phyloP scores from a whole-genome alignment of 2,113 vertebrate genomes.

The Pterophyllum scalare region DNA sequence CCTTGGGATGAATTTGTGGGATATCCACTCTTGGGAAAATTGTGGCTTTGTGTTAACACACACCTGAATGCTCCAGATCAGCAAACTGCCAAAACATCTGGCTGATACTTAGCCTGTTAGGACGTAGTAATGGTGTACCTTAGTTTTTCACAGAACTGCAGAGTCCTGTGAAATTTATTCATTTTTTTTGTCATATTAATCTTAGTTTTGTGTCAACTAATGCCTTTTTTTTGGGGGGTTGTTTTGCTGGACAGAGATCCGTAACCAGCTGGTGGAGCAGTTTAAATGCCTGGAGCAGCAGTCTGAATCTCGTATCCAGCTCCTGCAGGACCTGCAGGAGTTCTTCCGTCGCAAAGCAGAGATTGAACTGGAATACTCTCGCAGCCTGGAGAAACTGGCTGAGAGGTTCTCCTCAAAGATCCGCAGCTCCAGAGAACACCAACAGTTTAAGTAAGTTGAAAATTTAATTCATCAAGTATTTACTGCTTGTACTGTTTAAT shows the following conservation, averaged over 20 bases:
- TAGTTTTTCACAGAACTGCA: background rate
- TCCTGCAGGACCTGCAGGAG: conserved; percentile 98
- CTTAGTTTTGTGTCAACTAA: conserved; percentile 3
- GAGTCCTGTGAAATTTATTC: background rate
- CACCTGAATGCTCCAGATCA: background rate
- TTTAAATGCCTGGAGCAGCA: conserved; percentile 99
- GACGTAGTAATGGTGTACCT: background rate
- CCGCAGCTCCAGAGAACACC: conserved; percentile 94
- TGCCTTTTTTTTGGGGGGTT: conserved; percentile 13
- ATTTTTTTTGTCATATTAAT: background rate
- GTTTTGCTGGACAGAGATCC: conserved; percentile 88
- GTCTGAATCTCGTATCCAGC: conserved; percentile 94
- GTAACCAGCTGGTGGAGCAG: conserved; percentile 96
- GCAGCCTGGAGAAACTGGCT: conserved; percentile 96
- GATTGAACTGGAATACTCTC: conserved; percentile 96
- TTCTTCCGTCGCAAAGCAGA: conserved; percentile 98
- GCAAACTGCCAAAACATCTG: background rate
- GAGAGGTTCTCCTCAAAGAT: conserved; percentile 98
- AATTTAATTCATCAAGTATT: background rate
- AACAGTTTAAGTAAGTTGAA: conserved; percentile 94
- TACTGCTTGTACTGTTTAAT: background rate
- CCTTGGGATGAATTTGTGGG: background rate
- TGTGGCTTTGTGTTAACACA: background rate
- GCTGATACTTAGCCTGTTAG: background rate
- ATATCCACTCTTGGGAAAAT: background rate